These are phyloP conservation scores for Phyllotreta cruciferae DNA, from an alignment of 2,888 invertebrate genomes.

Conservation along the genomic window DNA sequence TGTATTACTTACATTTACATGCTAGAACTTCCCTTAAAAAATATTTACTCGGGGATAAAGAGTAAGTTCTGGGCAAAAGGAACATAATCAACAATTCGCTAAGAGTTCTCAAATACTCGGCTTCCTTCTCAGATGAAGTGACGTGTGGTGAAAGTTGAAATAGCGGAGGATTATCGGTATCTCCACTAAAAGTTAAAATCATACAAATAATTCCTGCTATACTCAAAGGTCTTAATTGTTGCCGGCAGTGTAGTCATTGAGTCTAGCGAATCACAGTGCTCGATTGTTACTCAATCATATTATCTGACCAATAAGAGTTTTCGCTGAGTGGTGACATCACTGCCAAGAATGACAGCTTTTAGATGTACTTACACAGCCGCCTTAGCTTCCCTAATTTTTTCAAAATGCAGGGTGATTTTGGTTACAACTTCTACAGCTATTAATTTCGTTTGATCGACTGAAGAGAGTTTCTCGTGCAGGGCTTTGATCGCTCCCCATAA, in stretches of 20 bases:
- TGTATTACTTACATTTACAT: constrained; percentile 74
- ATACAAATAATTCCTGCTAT: constrained; percentile 8
- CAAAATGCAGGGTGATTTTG: constrained; percentile 84
- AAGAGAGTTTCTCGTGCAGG: constrained; percentile 74
- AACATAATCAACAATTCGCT: constrained; percentile 84
- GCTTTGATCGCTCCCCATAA: constrained; percentile 82
- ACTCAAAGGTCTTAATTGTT: constrained; percentile 12
- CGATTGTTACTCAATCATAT: no score
- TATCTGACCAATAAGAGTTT: no score
- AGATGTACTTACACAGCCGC: constrained; percentile 71
- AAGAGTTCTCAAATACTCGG: constrained; percentile 80
- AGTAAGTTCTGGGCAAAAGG: constrained; percentile 82
- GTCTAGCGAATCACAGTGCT: no score
- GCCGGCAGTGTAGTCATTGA: no score
- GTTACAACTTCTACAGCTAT: constrained; percentile 83
- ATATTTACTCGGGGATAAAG: constrained; percentile 77
- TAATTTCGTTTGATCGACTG: constrained; percentile 82
- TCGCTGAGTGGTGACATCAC: no score
- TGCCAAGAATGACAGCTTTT: background rate
- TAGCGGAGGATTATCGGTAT: constrained; percentile 69
- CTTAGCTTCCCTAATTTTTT: constrained; percentile 80
- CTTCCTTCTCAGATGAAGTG: constrained; percentile 74
- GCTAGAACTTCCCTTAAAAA: constrained; percentile 84
- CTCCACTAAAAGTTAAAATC: constrained; percentile 62
- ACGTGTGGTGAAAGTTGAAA: constrained; percentile 80